Percentiles rank a stretch among this genome's conserved stretches.
Evolutionary conservation across 2,113 vertebrate genomes (phyloP).

Genomic region (Carassius auratus): DNA sequence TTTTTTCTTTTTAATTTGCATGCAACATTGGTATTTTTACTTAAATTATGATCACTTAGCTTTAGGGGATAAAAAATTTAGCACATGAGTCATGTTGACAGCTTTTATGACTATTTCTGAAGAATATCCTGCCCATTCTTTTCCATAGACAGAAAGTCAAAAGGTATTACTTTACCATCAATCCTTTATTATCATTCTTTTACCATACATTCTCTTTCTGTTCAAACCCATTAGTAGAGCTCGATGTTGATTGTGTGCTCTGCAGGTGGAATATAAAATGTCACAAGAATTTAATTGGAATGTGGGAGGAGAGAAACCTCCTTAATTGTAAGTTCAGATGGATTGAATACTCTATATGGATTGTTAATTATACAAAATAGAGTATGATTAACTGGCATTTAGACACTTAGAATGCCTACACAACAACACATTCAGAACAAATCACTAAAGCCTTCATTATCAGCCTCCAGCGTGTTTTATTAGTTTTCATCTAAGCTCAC

Average conservation of each 20-base stretch:
- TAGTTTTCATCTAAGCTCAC: background rate
- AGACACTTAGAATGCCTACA: constrained; percentile 6
- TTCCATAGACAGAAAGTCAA: background rate
- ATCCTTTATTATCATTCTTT: background rate
- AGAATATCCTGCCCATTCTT: background rate
- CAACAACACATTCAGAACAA: background rate
- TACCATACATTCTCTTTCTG: background rate
- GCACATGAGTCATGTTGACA: background rate
- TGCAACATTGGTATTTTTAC: too few species aligned
- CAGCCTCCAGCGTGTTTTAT: constrained; percentile 12
- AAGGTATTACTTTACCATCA: background rate
- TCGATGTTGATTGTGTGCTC: background rate
- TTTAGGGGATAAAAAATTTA: background rate
- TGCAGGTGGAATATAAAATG: constrained; percentile 17
- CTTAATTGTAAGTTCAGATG: background rate
- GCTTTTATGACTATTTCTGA: background rate
- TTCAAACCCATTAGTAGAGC: constrained; percentile 3
- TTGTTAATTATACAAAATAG: background rate
- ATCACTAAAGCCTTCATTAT: constrained; percentile 12
- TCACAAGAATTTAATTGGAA: constrained; percentile 20
- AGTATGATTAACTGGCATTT: constrained; percentile 7
- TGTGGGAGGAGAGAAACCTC: constrained; percentile 14
- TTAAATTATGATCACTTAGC: too few species aligned
- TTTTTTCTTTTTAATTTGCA: too few species aligned
- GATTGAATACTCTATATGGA: background rate